Evolutionary conservation across 2,113 vertebrate species (phyloP).

Genomic region (Otis tarda): DNA sequence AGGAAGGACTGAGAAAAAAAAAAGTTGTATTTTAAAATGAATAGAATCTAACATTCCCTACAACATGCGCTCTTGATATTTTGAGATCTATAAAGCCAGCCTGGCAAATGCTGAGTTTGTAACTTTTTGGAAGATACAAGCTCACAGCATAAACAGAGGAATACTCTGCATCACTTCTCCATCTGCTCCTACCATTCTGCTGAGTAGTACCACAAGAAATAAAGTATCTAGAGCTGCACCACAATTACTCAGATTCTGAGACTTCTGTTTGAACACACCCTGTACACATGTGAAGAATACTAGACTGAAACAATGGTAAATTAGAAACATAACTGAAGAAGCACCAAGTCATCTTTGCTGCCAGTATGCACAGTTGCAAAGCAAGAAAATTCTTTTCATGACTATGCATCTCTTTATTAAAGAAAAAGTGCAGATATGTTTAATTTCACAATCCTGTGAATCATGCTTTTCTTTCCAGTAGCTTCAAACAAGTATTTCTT

Average conservation of each 20-base stretch:
- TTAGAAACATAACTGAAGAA: constrained; percentile 20
- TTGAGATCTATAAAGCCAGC: not conserved
- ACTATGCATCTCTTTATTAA: not conserved
- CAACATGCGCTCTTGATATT: not conserved
- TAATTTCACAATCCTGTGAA: not conserved
- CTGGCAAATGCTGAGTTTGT: not conserved
- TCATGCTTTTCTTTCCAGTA: not conserved
- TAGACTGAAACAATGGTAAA: not conserved
- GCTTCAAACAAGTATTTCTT: not conserved
- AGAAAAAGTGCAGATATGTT: constrained; percentile 1
- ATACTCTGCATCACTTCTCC: not conserved
- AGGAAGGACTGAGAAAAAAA: not conserved
- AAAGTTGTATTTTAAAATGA: not conserved
- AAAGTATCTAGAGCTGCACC: not conserved
- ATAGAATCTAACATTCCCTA: not conserved
- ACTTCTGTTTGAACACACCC: not conserved
- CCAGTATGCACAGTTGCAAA: not conserved
- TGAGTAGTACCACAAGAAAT: not conserved
- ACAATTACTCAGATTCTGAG: not conserved
- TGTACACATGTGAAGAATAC: not conserved
- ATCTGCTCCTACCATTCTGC: not conserved
- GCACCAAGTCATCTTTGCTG: not conserved
- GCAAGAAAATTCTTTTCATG: not conserved
- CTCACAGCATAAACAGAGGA: not conserved
- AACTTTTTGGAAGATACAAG: not conserved